Base-by-base conservation (phyloP, 2,888 invertebrate genomes). In the Crioceris asparagi region DNA sequence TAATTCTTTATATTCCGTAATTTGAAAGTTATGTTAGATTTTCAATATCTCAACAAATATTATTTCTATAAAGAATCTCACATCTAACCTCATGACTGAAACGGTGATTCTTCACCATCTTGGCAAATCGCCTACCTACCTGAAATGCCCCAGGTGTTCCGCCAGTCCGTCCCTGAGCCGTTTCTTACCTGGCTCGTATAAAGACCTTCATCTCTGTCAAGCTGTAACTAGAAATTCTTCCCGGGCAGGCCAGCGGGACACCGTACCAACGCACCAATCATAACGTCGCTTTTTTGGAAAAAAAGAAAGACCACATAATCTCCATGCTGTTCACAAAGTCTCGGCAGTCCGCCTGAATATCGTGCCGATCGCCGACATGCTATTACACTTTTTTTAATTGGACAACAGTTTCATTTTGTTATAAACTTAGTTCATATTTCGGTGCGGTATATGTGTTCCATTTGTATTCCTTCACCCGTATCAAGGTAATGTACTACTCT, bases 171-270 rank as follows among this genome's bases (percentile, higher is more conserved):
- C 17, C 35, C 45, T 48, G 45, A 3, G 12, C 14, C 40, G 18
- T 43, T 37, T 44, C 35, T 45, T 48, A 49, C 49, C 49, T 46
- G 14, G 5, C 14, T 27, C 15, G 46, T 48, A 51, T 51, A 48
- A 49, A 53, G 48, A 53, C 50, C 50, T 52, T 53, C 46, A 48
- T 52, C 52, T 47, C 47, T 51, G 52, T 51, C 52, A 52, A 50
- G 49, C 46, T 43, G 48, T 50, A 52, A 44, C 47, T 43, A 45
- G 49, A 49, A 49, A 51, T 48, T 46, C 49, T 49, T 49, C 45
- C 44, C 45, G 46, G 38, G 39, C 37, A 33, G 32, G 45, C 32
- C 56, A 50, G 52, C 55, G 46, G 56, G 56, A 51, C 42, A 50
- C 43, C 53, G 32, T 35, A 41, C 44, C 44, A 32, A 46, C 46